These are phyloP conservation scores for Mellilla xanthometata DNA, from an alignment of 2,888 invertebrate genomes.

Conservation along the genomic window DNA sequence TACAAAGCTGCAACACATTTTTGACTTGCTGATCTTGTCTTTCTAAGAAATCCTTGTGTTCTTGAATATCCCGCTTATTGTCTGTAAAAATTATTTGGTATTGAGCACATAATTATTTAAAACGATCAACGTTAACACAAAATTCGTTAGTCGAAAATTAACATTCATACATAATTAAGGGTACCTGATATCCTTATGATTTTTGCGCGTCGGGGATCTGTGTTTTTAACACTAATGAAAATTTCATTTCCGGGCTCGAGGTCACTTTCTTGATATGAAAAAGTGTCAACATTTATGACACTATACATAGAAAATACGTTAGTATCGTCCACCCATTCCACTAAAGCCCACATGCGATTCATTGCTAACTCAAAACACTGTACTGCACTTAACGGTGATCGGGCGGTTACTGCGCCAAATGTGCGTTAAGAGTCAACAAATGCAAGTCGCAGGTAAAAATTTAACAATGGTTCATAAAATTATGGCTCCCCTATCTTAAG, in stretches of 20 bases:
- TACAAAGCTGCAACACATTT: constrained; percentile 53
- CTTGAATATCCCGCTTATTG: constrained; percentile 47
- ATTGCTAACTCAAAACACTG: constrained; percentile 34
- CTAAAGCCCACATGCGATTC: constrained; percentile 56
- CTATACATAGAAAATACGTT: constrained; percentile 51
- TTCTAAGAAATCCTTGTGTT: constrained; percentile 49
- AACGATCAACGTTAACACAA: too few relatives aligned
- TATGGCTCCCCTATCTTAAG: constrained; percentile 32
- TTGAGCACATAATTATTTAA: too few relatives aligned
- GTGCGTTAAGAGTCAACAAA: constrained; percentile 13
- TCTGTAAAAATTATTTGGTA: constrained; percentile 35
- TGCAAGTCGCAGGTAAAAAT: constrained; percentile 38
- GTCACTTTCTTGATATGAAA: constrained; percentile 39
- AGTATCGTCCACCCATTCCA: constrained; percentile 57
- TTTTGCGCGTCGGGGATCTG: constrained; percentile 45
- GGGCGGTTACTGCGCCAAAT: constrained; percentile 30
- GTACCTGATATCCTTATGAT: constrained; percentile 55
- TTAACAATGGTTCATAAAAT: constrained; percentile 32
- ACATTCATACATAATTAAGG: not conserved
- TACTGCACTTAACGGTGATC: constrained; percentile 15
- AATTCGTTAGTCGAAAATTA: too few relatives aligned
- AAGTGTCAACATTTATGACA: constrained; percentile 45
- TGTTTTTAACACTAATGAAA: constrained; percentile 39
- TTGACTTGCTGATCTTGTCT: constrained; percentile 53
- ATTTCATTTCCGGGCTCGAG: constrained; percentile 48